Conservation (phyloP, 2,113 vertebrate species). For the Pseudorectes ferrugineus region DNA sequence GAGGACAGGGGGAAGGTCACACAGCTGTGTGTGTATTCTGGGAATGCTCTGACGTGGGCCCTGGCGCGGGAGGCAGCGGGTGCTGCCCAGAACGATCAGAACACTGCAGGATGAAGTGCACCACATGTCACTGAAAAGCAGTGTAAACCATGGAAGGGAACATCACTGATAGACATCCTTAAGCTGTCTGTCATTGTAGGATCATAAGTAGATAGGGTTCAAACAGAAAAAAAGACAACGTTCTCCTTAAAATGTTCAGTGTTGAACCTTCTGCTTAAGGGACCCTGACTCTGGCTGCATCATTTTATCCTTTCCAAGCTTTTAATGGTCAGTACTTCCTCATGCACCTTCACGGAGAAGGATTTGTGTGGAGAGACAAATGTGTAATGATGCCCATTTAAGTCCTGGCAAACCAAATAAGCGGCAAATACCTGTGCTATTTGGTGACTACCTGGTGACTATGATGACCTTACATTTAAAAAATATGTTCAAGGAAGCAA, state of each 20-base stretch:
- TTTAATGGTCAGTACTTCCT: background rate
- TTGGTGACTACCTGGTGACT: background rate
- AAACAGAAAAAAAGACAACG: background rate
- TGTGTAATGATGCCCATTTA: background rate
- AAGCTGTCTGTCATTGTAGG: background rate
- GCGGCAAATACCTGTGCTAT: background rate
- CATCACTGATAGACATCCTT: background rate
- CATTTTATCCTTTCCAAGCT: background rate
- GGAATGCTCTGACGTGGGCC: background rate
- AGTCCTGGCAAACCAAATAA: background rate
- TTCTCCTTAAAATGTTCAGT: background rate
- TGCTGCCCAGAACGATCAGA: background rate
- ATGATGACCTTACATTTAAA: background rate
- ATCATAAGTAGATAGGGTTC: background rate
- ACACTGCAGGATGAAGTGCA: background rate
- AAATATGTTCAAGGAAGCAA: conserved; percentile 1
- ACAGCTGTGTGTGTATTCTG: conserved; percentile 7
- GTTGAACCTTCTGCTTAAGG: background rate
- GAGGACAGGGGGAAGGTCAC: conserved; percentile 22
- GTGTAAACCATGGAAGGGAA: background rate
- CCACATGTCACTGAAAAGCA: background rate
- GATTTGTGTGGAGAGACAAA: background rate
- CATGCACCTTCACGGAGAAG: background rate
- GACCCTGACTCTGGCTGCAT: background rate
- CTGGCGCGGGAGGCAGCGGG: background rate